Evolutionary conservation across 1,140 invertebrate species (phyloP), one percentile per base, ranked within the genome.

Genomic region (Delia radicum): DNA sequence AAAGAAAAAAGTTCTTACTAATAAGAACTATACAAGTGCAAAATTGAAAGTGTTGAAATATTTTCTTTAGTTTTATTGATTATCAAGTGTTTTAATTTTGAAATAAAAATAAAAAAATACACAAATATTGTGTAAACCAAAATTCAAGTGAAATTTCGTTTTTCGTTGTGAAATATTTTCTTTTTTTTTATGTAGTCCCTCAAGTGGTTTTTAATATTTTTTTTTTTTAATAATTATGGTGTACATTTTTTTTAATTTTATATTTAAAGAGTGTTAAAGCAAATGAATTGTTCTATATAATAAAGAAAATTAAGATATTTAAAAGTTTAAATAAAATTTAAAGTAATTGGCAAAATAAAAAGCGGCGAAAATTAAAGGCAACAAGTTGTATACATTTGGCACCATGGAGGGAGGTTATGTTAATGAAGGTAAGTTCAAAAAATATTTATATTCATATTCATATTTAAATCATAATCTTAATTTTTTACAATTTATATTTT

Each of bases 361-460:
- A 18, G 0, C n/a, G 8, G 18, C 29, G 48, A 74, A 76, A 63
- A 76, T 73, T 73, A 69, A 71, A 73, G 71, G 75, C 75, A 82
- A 79, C 83, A 83, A 83, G 80, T 81, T 85, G 82, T 85, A 85
- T 78, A 82, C 82, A 73, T 84, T 85, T 74, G 83, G 83, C 81
- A 85, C 83, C 79, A 85, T 85, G 83, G 83, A 85, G 79, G 83
- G 83, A 79, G 83, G 83, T 82, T 85, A 85, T 77, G 83, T 85
- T 76, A 85, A 84, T 77, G 83, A 85, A 85, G 83, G 83, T 85
- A 80, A 85, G 83, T 84, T 24, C 42, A 74, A 61, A 74, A n/a
- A 74, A 74, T 33, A 33, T 21, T 10, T 31, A 12, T 26, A 31
- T 26, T 61, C 63, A 67, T 67, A 27, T 29, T 72, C 65, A 33